phyloP scores from a whole-genome alignment of 2,888 invertebrate genomes.

The Drosophila peninsularis region DNA sequence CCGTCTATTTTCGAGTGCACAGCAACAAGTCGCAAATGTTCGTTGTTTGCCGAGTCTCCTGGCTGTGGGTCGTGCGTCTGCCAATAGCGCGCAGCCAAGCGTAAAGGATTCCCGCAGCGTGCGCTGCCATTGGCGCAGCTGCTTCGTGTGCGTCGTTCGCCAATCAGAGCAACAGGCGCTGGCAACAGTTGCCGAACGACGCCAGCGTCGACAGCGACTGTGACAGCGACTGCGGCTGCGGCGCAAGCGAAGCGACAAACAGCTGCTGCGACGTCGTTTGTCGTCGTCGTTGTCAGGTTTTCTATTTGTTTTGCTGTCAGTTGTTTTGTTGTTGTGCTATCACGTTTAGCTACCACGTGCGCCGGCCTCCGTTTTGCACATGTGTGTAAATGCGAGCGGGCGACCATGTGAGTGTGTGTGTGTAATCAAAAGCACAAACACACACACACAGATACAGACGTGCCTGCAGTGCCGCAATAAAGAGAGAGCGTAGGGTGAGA shows the following conservation, averaged over 20 bases:
- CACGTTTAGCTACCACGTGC: slow-evolving; percentile 84
- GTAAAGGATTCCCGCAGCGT: slow-evolving; percentile 55
- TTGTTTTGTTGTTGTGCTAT: slow-evolving; percentile 78
- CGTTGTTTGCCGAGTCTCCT: slow-evolving; percentile 13
- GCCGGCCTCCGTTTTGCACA: slow-evolving; percentile 56
- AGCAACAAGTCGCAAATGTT: slow-evolving; percentile 61
- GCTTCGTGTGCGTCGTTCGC: slow-evolving; percentile 28
- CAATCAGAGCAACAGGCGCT: slow-evolving; percentile 72
- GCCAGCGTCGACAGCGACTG: slow-evolving; percentile 14
- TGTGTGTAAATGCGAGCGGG: slow-evolving; percentile 39
- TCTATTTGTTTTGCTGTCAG: slow-evolving; percentile 77
- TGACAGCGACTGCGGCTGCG: slow-evolving; percentile 17
- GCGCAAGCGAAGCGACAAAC: slow-evolving; percentile 38
- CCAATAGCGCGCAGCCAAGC: slow-evolving; percentile 57
- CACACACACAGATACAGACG: not conserved
- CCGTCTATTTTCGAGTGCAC: slow-evolving; percentile 54
- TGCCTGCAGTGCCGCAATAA: slow-evolving; percentile 35
- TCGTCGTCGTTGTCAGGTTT: slow-evolving; percentile 61
- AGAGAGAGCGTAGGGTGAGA: slow-evolving; percentile 34
- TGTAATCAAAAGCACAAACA: slow-evolving; percentile 18
- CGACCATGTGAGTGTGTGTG: slow-evolving; percentile 2
- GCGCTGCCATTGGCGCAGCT: slow-evolving; percentile 54
- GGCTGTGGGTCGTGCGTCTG: slow-evolving; percentile 17
- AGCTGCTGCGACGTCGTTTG: slow-evolving; percentile 31
- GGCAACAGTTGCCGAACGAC: slow-evolving; percentile 33